Evolutionary conservation across 2,888 invertebrate species (phyloP).

Genomic region (Lamellibrachia columna): DNA sequence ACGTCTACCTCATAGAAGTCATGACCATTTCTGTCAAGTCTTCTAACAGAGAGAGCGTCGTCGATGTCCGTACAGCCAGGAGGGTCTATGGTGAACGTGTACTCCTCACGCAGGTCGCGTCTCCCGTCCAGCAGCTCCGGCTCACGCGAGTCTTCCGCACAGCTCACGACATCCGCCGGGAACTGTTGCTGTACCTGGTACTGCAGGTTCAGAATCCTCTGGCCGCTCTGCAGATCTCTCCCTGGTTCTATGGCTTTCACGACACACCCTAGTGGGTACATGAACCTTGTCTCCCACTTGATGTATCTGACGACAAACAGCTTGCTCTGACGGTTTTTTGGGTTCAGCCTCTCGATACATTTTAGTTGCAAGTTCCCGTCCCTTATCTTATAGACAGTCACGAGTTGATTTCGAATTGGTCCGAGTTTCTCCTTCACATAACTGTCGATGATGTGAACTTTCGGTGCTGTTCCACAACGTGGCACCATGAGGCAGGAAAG

Average conservation of each 20-base stretch:
- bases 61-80: slow-evolving; percentile 90
- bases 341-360: neutral
- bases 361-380: neutral
- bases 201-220: slow-evolving; percentile 22
- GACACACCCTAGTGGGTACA: slow-evolving; percentile 26
- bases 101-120: slow-evolving; percentile 67
- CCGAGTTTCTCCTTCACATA: neutral
- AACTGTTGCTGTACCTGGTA: slow-evolving; percentile 24
- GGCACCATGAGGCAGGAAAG: slow-evolving; percentile 16
- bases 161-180: neutral
- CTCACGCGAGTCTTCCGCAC: slow-evolving; percentile 41
- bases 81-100: slow-evolving; percentile 94
- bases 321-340: neutral
- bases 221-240: neutral
- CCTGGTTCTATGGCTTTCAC: slow-evolving; percentile 23
- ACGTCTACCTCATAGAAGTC: slow-evolving; percentile 77
- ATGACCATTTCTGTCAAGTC: slow-evolving; percentile 72
- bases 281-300: neutral
- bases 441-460: slow-evolving; percentile 24
- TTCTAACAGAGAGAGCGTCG: slow-evolving; percentile 87
- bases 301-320: slow-evolving; percentile 27
- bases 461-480: slow-evolving; percentile 20
- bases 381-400: neutral
- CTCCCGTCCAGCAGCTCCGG: slow-evolving; percentile 50
- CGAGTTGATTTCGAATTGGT: neutral